Conservation (phyloP, 2,888 invertebrate species). For the Epinotia ramella region DNA sequence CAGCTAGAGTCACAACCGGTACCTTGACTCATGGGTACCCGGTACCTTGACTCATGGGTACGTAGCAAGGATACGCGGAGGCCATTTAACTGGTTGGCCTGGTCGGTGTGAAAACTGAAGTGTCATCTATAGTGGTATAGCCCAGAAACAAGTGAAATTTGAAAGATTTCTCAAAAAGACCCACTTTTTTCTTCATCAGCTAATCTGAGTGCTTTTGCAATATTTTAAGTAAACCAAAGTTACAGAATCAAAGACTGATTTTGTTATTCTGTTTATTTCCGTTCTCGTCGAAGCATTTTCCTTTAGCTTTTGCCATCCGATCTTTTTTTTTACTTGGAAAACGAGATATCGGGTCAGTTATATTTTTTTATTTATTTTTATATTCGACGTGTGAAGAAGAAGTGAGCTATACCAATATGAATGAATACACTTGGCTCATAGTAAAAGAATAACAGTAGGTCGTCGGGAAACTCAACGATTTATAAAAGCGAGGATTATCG, state of each 20-base stretch:
- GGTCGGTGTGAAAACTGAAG: background rate
- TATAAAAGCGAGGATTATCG: background rate
- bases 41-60: too few relatives aligned
- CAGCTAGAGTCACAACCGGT: background rate
- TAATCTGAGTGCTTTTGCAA: too few relatives aligned
- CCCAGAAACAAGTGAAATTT: background rate
- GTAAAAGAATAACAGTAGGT: slow-evolving; percentile 13
- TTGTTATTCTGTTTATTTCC: too few relatives aligned
- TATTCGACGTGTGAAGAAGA: background rate
- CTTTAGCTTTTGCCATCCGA: too few relatives aligned
- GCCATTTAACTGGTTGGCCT: too few relatives aligned
- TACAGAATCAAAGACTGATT: too few relatives aligned
- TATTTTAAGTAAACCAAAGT: too few relatives aligned
- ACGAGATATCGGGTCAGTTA: background rate
- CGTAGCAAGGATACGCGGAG: too few relatives aligned
- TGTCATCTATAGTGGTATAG: background rate
- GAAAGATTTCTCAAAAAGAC: too few relatives aligned
- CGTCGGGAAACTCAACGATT: slow-evolving; percentile 13
- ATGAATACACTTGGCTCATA: background rate
- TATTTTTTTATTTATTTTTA: background rate
- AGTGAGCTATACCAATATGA: background rate
- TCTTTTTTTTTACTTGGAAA: too few relatives aligned
- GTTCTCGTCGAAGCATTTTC: too few relatives aligned
- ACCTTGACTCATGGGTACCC: background rate
- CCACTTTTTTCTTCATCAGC: too few relatives aligned